phyloP scores from a whole-genome alignment of 2,113 vertebrate genomes.

The Pagrus major region DNA sequence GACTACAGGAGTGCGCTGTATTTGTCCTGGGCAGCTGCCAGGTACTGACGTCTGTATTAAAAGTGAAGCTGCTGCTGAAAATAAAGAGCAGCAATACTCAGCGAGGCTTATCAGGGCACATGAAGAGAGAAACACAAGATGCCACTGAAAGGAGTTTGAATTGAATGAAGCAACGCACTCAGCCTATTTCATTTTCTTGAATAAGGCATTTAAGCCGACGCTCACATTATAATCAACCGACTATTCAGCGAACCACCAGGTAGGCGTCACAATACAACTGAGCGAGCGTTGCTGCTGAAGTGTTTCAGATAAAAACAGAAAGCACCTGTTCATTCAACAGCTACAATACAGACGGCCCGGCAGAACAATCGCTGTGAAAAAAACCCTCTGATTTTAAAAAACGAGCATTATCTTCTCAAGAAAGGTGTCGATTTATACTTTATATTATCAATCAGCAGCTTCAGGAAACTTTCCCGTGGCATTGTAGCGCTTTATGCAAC shows the following conservation, averaged over 20 bases:
- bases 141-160: constrained; percentile 16
- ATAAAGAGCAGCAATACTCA: background rate
- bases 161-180: constrained; percentile 7
- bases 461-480: too few relatives aligned
- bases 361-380: background rate
- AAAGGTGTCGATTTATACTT: too few relatives aligned
- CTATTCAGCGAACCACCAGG: constrained; percentile 39
- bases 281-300: background rate
- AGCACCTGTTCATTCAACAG: constrained; percentile 16
- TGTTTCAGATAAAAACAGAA: background rate
- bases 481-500: too few relatives aligned
- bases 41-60: constrained; percentile 7
- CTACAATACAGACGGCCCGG: background rate
- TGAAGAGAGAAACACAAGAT: constrained; percentile 40
- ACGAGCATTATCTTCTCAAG: background rate
- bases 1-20: background rate
- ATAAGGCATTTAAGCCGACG: constrained; percentile 37
- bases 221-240: constrained; percentile 43
- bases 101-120: background rate
- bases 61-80: background rate
- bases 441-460: too few relatives aligned
- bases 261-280: constrained; percentile 23
- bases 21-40: constrained; percentile 30
- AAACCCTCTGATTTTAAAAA: background rate
- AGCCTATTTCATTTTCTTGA: constrained; percentile 13